These are phyloP conservation scores for Dicycla oo DNA, from an alignment of 2,888 invertebrate species.

Conservation along the genomic window DNA sequence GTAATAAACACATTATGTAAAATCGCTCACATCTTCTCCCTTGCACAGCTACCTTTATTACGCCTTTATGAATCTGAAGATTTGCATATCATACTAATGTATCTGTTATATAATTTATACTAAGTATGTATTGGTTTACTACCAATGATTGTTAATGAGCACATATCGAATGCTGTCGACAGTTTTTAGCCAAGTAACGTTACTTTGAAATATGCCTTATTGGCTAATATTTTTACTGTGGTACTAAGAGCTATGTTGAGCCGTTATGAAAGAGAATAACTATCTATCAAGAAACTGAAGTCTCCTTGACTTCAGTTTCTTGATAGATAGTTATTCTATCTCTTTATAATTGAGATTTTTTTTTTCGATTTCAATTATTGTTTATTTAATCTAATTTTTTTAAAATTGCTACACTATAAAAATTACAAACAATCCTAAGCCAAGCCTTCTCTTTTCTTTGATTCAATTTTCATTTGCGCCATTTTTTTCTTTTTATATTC, in stretches of 20 bases:
- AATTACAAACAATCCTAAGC: constrained; percentile 54
- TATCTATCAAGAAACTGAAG: too few relatives aligned
- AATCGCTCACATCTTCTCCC: neutral
- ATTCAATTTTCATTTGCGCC: constrained; percentile 92
- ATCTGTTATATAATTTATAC: constrained; percentile 10
- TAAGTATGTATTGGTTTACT: neutral
- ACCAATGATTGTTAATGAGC: neutral
- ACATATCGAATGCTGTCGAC: too few relatives aligned
- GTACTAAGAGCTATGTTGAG: too few relatives aligned
- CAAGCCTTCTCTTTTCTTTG: constrained; percentile 92
- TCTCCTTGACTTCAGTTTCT: too few relatives aligned
- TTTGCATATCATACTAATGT: constrained; percentile 28
- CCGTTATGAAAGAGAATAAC: too few relatives aligned
- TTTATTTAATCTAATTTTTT: constrained; percentile 43
- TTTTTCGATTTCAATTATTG: constrained; percentile 5
- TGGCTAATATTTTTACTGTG: too few relatives aligned
- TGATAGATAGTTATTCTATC: too few relatives aligned
- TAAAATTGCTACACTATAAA: constrained; percentile 10
- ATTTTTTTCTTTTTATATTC: constrained; percentile 91
- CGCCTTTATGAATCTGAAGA: constrained; percentile 7
- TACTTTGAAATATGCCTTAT: too few relatives aligned
- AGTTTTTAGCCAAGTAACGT: too few relatives aligned
- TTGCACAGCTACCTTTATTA: neutral
- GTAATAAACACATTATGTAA: too few relatives aligned
- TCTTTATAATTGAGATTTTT: too few relatives aligned